These are phyloP conservation scores for Enteromius fasciolatus DNA, from an alignment of 2,797 vertebrate species.

Conservation along the genomic window DNA sequence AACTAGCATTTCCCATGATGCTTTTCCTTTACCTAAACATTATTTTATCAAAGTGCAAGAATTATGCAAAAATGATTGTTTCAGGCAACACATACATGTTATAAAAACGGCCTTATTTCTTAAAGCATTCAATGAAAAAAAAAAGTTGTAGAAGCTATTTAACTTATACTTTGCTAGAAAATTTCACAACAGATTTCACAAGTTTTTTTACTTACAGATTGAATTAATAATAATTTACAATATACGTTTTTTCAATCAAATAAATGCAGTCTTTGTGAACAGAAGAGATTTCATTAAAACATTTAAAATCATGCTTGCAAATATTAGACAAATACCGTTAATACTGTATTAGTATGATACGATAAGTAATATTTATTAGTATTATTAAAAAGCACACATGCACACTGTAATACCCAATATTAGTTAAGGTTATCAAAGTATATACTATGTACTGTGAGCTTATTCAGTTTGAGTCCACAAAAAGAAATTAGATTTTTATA, in stretches of 20 bases:
- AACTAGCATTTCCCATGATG: conserved; percentile 7
- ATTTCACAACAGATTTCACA: neutral
- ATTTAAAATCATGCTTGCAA: neutral
- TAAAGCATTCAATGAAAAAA: neutral
- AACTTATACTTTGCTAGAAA: neutral
- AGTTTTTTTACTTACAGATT: neutral
- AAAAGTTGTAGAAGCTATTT: neutral
- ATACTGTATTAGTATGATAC: neutral
- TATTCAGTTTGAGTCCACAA: neutral
- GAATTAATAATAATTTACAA: neutral
- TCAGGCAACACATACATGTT: neutral
- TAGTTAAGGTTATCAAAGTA: neutral
- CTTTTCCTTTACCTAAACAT: neutral
- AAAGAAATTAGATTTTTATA: neutral
- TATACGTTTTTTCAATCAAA: neutral
- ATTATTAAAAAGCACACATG: neutral
- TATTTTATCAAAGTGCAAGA: too few relatives aligned
- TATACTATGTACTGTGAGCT: neutral
- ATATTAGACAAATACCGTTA: neutral
- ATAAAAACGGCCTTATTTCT: neutral
- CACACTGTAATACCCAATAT: neutral
- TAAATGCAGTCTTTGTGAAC: neutral
- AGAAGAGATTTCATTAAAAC: neutral
- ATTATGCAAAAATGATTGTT: neutral
- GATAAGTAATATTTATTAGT: neutral